These are phyloP conservation scores for Apaloderma vittatum DNA, from an alignment of 2,113 vertebrate genomes.

Conservation along the genomic window DNA sequence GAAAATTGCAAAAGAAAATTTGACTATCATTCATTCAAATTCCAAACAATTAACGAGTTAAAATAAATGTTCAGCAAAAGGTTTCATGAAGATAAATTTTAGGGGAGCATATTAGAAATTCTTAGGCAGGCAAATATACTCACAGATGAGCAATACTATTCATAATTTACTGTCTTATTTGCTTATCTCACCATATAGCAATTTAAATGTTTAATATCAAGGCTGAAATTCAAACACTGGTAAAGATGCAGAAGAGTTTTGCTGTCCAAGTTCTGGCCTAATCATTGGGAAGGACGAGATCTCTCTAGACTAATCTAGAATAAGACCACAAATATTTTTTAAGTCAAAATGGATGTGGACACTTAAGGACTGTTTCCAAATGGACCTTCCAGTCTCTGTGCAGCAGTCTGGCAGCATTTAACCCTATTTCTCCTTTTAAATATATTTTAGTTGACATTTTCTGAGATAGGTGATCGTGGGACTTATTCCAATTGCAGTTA, in stretches of 20 bases:
- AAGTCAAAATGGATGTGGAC: not conserved
- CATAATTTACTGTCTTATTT: not conserved
- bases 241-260: not conserved
- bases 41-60: not conserved
- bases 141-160: not conserved
- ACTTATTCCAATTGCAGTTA: not conserved
- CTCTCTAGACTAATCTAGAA: not conserved
- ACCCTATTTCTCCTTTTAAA: accelerated
- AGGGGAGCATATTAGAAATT: not conserved
- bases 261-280: not conserved
- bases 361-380: not conserved
- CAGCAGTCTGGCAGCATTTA: not conserved
- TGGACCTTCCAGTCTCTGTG: not conserved
- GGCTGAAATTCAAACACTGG: not conserved
- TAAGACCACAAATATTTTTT: not conserved
- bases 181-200: not conserved
- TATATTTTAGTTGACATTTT: not conserved
- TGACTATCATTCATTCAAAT: not conserved
- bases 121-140: not conserved
- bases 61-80: not conserved
- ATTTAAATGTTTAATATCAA: not conserved
- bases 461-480: not conserved
- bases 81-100: not conserved
- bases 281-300: not conserved
- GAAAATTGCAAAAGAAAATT: not conserved